Evolutionary conservation across 2,888 invertebrate species (phyloP).

Genomic region (Harpalus rufipes): DNA sequence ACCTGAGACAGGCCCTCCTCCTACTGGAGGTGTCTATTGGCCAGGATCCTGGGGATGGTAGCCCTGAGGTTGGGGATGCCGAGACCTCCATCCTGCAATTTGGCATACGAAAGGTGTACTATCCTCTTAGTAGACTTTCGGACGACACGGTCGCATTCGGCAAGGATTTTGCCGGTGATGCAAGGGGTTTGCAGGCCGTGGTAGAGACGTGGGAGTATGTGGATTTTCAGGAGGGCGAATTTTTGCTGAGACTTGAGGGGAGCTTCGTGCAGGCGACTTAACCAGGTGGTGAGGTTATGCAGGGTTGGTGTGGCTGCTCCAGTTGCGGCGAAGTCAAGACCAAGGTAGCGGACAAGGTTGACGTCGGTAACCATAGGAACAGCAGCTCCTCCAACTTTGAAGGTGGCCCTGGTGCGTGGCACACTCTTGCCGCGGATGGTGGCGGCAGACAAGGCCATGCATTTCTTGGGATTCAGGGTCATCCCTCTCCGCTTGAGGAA

Average conservation of each 20-base stretch:
- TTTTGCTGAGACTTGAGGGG: too few species aligned
- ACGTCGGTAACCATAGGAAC: constrained; percentile 39
- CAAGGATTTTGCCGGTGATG: too few species aligned
- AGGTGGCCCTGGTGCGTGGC: neutral
- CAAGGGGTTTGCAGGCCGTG: too few species aligned
- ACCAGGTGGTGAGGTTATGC: too few species aligned
- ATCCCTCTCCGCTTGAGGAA: neutral
- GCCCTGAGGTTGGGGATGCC: too few species aligned
- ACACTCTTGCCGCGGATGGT: neutral
- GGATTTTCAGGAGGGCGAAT: too few species aligned
- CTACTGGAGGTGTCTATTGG: neutral
- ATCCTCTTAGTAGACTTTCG: too few species aligned
- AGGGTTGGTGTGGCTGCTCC: neutral
- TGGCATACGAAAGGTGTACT: too few species aligned
- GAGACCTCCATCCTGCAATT: too few species aligned
- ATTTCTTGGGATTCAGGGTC: neutral
- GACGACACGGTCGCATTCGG: too few species aligned
- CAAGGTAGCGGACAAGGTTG: constrained; percentile 5
- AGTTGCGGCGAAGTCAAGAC: neutral
- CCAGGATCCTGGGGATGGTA: constrained; percentile 26
- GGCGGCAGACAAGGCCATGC: constrained; percentile 14
- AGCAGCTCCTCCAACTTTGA: neutral
- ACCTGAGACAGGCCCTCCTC: neutral
- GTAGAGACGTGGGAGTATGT: too few species aligned
- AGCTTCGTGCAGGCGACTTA: too few species aligned